Evolutionary conservation across 1,140 invertebrate genomes (phyloP).

Genomic region (Hormaphis cornu): DNA sequence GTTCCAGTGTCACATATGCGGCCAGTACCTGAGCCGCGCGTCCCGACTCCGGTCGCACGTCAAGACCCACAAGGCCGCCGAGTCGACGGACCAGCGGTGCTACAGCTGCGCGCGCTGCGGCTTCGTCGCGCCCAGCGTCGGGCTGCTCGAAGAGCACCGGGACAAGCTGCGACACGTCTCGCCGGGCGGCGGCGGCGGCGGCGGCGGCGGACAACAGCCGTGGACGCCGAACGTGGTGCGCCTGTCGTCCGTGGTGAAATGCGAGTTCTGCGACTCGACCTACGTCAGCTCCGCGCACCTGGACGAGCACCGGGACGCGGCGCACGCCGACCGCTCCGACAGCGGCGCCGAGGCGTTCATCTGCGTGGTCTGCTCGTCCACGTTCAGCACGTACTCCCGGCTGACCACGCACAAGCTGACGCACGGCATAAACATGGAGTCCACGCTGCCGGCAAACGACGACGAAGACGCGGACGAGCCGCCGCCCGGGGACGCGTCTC

Average conservation of each 20-base stretch:
- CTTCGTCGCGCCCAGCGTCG: slow-evolving; percentile 1
- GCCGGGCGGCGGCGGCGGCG: slow-evolving; percentile 39
- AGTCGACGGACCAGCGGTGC: slow-evolving; percentile 42
- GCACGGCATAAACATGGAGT: slow-evolving; percentile 46
- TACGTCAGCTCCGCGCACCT: slow-evolving; percentile 39
- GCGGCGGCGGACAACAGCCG: slow-evolving; percentile 35
- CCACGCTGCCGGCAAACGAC: slow-evolving; percentile 35
- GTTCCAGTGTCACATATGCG: slow-evolving; percentile 48
- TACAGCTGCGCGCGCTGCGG: slow-evolving; percentile 39
- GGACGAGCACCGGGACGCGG: slow-evolving; percentile 29
- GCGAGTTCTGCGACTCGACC: slow-evolving; percentile 45
- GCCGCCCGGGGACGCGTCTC: background rate
- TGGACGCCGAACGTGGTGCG: slow-evolving; percentile 39
- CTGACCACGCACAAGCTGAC: slow-evolving; percentile 47
- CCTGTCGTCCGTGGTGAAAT: slow-evolving; percentile 45
- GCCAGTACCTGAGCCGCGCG: slow-evolving; percentile 45
- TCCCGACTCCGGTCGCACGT: slow-evolving; percentile 46
- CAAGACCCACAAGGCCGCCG: slow-evolving; percentile 43
- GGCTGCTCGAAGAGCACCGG: background rate
- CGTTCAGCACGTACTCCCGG: slow-evolving; percentile 47
- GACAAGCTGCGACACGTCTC: background rate
- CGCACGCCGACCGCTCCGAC: background rate
- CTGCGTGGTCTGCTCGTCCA: slow-evolving; percentile 43
- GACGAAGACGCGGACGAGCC: slow-evolving; percentile 33
- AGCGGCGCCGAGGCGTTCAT: slow-evolving; percentile 24